Evolutionary conservation across 2,888 invertebrate species (phyloP), one percentile per base, ranked within the genome.

Genomic region (Drosophila lutescens): DNA sequence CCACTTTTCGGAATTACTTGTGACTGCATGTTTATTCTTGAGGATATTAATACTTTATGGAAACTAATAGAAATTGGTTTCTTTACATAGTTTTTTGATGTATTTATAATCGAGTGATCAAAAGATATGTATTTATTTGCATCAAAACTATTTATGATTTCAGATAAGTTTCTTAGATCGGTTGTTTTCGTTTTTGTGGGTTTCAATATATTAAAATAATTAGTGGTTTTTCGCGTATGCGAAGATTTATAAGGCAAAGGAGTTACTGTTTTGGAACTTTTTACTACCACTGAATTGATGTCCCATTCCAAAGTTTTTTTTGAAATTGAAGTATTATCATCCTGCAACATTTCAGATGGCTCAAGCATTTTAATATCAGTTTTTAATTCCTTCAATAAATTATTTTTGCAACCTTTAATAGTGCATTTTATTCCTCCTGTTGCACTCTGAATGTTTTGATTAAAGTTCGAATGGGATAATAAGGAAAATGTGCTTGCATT

Each of bases 311-410:
- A 15, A 34, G 36, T 20, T 36, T 17, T 53, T 36, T 13, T 20
- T 7, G 30, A 32, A 13, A 36, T 9, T 23, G 26, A 36, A 15
- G 20, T 17, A 10, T 13, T 32, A 26, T 46, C 26, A 55, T 51
- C 5, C 9, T 54, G 51, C 13, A 44, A n/a, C 7, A 34, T 20
- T 38, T 70, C 54, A n/a, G 70, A 70, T 10, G 69, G 61, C 15
- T 70, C 61, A 4, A 70, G 34, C 17, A 23, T 44, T 30, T 44
- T 26, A 8, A 26, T 20, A 6, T 46, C 12, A 13, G 13, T 10
- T 17, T 34, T 32, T 13, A 5, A 20, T 23, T 23, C 34, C 12
- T 23, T 20, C 23, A 43, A 8, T n/a, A 6, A 15, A 30, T 17
- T 34, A 12, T 32, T 49, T 32, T 17, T 49, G 32, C 49, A 32